These are phyloP conservation scores for Dione juno DNA, from an alignment of 2,888 invertebrate genomes.

Conservation along the genomic window DNA sequence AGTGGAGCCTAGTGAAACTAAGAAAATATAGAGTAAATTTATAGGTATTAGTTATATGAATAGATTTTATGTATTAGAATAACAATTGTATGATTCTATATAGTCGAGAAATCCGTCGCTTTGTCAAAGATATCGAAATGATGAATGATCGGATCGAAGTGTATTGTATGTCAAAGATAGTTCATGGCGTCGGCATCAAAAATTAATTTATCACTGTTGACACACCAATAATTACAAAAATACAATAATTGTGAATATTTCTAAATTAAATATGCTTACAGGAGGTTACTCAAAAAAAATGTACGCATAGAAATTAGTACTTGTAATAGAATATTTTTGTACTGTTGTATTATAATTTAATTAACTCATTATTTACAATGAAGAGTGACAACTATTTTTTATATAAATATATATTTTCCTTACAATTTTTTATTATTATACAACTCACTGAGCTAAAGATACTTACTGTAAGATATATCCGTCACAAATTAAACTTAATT, in stretches of 20 bases:
- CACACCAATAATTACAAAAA: conserved; percentile 1
- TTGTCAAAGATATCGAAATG: conserved; percentile 21
- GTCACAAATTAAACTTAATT: neutral
- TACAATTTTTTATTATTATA: neutral
- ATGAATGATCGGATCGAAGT: conserved; percentile 16
- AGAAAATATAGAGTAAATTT: neutral
- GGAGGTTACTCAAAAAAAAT: too few relatives aligned
- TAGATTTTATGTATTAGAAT: neutral
- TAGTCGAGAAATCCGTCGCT: conserved; percentile 2
- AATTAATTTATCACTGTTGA: conserved; percentile 18
- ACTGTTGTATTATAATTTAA: too few relatives aligned
- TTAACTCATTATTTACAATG: too few relatives aligned
- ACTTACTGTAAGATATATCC: neutral
- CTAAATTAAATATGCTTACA: neutral
- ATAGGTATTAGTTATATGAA: neutral
- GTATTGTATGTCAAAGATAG: conserved; percentile 22
- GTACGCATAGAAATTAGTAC: too few relatives aligned
- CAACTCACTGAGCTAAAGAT: neutral
- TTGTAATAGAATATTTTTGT: too few relatives aligned
- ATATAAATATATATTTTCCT: neutral
- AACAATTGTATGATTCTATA: conserved; percentile 1
- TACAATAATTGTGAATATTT: neutral
- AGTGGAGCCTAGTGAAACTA: neutral
- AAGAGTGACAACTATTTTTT: too few relatives aligned
- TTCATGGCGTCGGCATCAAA: conserved; percentile 13